phyloP scores from a whole-genome alignment of 2,888 invertebrate genomes.

The Serripes groenlandicus region DNA sequence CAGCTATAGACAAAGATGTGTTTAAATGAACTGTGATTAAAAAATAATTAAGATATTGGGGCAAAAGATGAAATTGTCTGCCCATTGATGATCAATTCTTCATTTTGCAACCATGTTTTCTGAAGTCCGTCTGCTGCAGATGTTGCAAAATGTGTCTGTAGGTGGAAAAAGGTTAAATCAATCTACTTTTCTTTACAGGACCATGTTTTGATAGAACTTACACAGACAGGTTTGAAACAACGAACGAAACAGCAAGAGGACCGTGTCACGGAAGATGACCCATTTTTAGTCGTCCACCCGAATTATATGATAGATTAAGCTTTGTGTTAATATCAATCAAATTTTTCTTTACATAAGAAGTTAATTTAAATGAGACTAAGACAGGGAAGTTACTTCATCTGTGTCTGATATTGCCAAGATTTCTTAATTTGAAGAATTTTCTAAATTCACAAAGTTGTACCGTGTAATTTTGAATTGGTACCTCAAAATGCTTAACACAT shows the following conservation, averaged over 20 bases:
- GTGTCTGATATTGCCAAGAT: not conserved
- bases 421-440: not conserved
- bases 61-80: too few relatives aligned
- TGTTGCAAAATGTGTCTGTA: too few relatives aligned
- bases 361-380: not conserved
- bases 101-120: too few relatives aligned
- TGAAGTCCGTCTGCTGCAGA: too few relatives aligned
- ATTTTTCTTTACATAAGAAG: not conserved
- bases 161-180: not conserved
- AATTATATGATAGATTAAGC: conserved; percentile 93
- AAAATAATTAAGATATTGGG: too few relatives aligned
- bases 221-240: conserved; percentile 88
- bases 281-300: conserved; percentile 97
- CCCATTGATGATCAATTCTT: too few relatives aligned
- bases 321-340: not conserved
- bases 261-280: conserved; percentile 89
- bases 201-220: conserved; percentile 93
- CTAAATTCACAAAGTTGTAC: not conserved
- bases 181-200: conserved; percentile 89
- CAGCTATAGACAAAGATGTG: not conserved
- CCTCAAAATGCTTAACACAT: too few relatives aligned
- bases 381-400: too few relatives aligned
- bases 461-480: too few relatives aligned
- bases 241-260: conserved; percentile 88
- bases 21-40: not conserved